Evolutionary conservation across 2,797 vertebrate genomes (phyloP).

Genomic region (Pseudopleuronectes americanus): DNA sequence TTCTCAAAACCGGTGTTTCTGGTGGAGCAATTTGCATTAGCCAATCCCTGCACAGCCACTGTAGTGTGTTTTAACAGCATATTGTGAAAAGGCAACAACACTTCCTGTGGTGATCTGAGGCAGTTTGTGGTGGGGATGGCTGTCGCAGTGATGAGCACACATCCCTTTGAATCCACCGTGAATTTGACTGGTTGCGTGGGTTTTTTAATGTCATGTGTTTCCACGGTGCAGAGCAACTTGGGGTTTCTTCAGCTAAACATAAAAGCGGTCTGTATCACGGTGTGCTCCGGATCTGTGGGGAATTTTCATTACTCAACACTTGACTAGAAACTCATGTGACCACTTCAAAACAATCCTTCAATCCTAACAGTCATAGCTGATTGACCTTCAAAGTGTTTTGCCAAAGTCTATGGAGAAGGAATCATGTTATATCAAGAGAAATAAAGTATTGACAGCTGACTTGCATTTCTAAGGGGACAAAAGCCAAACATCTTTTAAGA

Average conservation of each 20-base stretch:
- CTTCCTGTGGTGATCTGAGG: not conserved
- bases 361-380: not conserved
- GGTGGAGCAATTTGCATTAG: constrained; percentile 4
- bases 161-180: not conserved
- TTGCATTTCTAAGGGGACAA: not conserved
- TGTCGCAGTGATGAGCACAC: not conserved
- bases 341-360: not conserved
- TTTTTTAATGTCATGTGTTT: not conserved
- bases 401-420: not conserved
- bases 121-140: not conserved
- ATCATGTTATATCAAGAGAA: not conserved
- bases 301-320: not conserved
- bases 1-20: not conserved
- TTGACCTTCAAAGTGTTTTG: not conserved
- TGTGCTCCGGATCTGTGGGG: not conserved
- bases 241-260: too few relatives aligned
- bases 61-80: not conserved
- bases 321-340: not conserved
- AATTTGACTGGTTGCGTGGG: not conserved
- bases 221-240: not conserved
- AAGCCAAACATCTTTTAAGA: not conserved
- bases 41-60: not conserved
- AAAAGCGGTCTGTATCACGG: not conserved
- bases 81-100: constrained; percentile 9
- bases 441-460: not conserved